Evolutionary conservation across 1,140 invertebrate species (phyloP).

Genomic region (Pseudobourletiella spinata): DNA sequence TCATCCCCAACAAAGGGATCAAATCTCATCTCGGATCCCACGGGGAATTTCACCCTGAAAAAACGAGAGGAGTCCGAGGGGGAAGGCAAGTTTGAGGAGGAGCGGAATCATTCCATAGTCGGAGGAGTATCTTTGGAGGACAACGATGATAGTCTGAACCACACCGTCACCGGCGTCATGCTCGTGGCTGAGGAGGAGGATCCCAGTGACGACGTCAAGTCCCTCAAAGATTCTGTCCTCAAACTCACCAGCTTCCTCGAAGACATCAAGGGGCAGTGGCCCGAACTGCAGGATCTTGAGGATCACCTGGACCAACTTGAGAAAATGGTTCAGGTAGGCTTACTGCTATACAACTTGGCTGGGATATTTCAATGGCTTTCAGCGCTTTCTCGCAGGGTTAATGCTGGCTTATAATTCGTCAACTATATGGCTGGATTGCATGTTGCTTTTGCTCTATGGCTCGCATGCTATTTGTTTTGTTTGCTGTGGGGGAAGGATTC

Average conservation of each 20-base stretch:
- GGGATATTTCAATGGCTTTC: background rate
- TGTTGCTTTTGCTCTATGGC: background rate
- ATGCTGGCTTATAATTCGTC: background rate
- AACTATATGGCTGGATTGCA: too few species aligned
- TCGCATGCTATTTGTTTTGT: too few species aligned
- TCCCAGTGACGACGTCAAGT: background rate
- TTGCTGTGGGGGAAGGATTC: too few species aligned
- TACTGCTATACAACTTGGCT: too few species aligned
- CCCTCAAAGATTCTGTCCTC: constrained; percentile 31
- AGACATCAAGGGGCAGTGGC: constrained; percentile 46
- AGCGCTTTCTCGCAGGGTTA: background rate
- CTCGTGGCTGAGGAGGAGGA: constrained; percentile 3
- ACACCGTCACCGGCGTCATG: background rate
- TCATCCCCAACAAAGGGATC: background rate
- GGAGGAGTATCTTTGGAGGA: background rate
- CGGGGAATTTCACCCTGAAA: constrained; percentile 13
- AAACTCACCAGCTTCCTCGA: constrained; percentile 39
- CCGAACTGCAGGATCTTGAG: constrained; percentile 44
- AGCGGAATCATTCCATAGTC: background rate
- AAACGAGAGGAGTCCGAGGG: background rate
- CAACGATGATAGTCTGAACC: background rate
- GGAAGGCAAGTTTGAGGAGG: background rate
- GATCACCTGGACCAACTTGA: constrained; percentile 41
- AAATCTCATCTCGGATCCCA: constrained; percentile 1
- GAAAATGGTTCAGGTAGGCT: constrained; percentile 41